Evolutionary conservation across 2,113 vertebrate genomes (phyloP), one percentile per base, ranked within the genome.

Genomic region (Choloepus hoffmanni): DNA sequence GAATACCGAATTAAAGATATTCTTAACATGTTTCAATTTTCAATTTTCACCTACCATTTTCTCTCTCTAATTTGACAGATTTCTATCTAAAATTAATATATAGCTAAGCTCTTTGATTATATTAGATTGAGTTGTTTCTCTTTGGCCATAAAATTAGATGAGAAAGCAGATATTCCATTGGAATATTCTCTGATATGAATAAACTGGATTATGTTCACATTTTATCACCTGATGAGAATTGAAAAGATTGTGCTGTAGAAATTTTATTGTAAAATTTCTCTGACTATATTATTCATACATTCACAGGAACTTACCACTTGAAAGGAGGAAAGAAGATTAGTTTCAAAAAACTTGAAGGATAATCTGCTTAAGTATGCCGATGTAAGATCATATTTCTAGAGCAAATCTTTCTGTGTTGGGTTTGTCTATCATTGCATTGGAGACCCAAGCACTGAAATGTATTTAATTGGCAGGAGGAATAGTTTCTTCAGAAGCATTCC

Each of bases 181-280:
- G 67, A 83, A 83, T 99, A 96, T 7, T 99, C 99, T 90, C 94
- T 99, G 92, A 99, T 99, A 97, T 98, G 99, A 93, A 99, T 99
- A 97, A 99, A 98, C 97, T 99, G 99, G 98, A 99, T 98, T 62
- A 98, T 98, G 96, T 99, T 99, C 95, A 99, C 98, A 0, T 98
- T 99, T 95, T 99, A 99, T 2, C 99, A 99, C 96, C 98, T 99
- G 98, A 99, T 99, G 98, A 99, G 99, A 93, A 99, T 99, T 99
- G 99, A 99, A 97, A 99, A 98, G 98, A 99, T 99, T 14, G 67
- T 99, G 82, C 89, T 99, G 98, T 98, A 99, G 97, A 99, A 99
- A 95, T 23, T 68, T 23, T 60, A 15, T 78, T 48, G 63, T 50
- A 68, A 85, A 78, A 36, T 60, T 86, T 78, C 73, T 86, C 19